Conservation (phyloP, 2,888 invertebrate species). For the Heliothis peltigera region DNA sequence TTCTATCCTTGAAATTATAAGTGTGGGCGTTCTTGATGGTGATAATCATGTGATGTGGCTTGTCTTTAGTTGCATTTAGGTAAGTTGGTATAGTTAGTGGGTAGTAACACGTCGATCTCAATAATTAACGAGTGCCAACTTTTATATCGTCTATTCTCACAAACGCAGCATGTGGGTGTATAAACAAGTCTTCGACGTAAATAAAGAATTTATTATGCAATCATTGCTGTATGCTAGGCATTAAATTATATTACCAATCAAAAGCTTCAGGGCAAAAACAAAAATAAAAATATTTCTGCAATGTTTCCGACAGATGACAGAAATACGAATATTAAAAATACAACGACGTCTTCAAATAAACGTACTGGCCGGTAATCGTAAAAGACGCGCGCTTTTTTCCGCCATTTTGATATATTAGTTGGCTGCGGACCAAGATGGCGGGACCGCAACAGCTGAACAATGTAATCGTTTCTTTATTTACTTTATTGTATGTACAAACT, state of each 20-base stretch:
- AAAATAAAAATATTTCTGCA: constrained; percentile 21
- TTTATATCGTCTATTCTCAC: constrained; percentile 6
- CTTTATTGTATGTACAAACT: constrained; percentile 45
- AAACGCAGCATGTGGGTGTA: background rate
- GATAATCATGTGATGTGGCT: too few relatives aligned
- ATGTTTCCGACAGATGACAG: constrained; percentile 57
- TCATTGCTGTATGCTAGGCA: constrained; percentile 4
- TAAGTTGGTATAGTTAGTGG: too few relatives aligned
- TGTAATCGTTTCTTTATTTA: constrained; percentile 59
- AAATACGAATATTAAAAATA: constrained; percentile 58
- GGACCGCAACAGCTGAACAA: constrained; percentile 58
- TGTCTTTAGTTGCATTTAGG: too few relatives aligned
- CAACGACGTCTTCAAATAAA: constrained; percentile 50
- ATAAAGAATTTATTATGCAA: constrained; percentile 13
- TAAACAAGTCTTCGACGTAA: constrained; percentile 17
- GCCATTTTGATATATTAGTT: constrained; percentile 85
- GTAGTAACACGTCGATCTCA: background rate
- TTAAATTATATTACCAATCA: constrained; percentile 6
- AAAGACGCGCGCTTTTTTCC: constrained; percentile 81
- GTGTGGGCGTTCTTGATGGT: too few relatives aligned
- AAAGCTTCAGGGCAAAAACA: constrained; percentile 21
- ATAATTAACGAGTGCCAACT: constrained; percentile 15
- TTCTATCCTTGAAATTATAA: too few relatives aligned
- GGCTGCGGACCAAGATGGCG: constrained; percentile 77
- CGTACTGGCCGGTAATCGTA: constrained; percentile 72